Conservation (phyloP, 2,888 invertebrate genomes). For the Sphaerophoria taeniata region DNA sequence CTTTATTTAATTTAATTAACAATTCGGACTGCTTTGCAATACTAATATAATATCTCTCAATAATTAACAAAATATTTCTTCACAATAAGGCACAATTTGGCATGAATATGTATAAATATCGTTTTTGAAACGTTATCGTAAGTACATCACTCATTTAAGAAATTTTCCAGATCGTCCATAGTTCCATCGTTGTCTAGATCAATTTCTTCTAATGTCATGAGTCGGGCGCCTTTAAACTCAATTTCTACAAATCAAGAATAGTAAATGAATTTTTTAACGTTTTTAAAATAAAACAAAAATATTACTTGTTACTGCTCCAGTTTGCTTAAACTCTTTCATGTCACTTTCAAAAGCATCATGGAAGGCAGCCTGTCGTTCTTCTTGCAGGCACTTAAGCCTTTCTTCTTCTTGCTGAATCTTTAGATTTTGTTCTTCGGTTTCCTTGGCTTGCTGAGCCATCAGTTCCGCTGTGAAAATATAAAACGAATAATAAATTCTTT, state of each 20-base stretch:
- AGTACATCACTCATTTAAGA: slow-evolving; percentile 83
- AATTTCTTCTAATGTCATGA: slow-evolving; percentile 86
- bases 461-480: slow-evolving; percentile 79
- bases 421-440: slow-evolving; percentile 85
- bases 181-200: slow-evolving; percentile 86
- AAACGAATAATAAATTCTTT: not conserved
- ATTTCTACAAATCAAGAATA: slow-evolving; percentile 75
- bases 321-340: slow-evolving; percentile 86
- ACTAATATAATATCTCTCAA: not conserved
- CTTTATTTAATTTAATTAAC: slow-evolving; percentile 3
- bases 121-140: not conserved
- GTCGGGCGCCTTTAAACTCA: slow-evolving; percentile 77
- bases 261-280: not conserved
- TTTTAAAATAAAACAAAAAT: too few species aligned
- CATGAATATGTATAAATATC: slow-evolving; percentile 16
- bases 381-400: slow-evolving; percentile 84
- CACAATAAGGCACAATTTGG: slow-evolving; percentile 60
- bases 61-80: slow-evolving; percentile 3
- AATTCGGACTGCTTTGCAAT: not conserved
- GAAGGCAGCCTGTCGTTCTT: slow-evolving; percentile 88
- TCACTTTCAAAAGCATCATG: slow-evolving; percentile 88
- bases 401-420: slow-evolving; percentile 85
- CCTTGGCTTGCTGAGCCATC: slow-evolving; percentile 82
- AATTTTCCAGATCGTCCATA: slow-evolving; percentile 85
- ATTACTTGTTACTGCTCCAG: slow-evolving; percentile 86